A percentile compares a stretch with the other conserved stretches of the same genome.
phyloP scores from a whole-genome alignment of 2,888 invertebrate genomes.

The Drosophila atripex region DNA sequence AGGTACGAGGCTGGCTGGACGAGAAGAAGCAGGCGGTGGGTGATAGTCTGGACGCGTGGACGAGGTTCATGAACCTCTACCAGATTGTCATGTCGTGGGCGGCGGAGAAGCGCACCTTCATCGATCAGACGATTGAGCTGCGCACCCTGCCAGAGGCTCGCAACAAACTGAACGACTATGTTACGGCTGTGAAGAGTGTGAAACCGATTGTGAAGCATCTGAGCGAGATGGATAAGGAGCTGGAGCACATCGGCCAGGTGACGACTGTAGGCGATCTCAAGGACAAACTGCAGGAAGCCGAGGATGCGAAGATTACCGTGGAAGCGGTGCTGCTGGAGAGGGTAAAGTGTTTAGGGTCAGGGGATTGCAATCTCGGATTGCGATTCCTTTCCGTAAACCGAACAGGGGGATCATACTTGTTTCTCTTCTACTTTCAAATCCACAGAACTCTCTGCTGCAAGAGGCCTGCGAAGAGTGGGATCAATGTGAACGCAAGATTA shows the following conservation, averaged over 20 bases:
- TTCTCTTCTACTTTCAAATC: not conserved
- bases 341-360: constrained; percentile 84
- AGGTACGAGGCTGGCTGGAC: constrained; percentile 91
- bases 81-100: constrained; percentile 93
- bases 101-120: constrained; percentile 91
- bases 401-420: not conserved
- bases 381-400: too few relatives aligned
- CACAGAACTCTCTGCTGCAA: constrained; percentile 92
- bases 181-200: constrained; percentile 94
- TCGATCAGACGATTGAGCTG: constrained; percentile 91
- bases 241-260: constrained; percentile 92
- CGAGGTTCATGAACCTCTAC: constrained; percentile 92
- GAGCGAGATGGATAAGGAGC: constrained; percentile 95
- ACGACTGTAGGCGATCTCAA: constrained; percentile 94
- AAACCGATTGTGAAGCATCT: constrained; percentile 94
- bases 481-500: constrained; percentile 96
- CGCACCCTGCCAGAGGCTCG: constrained; percentile 92
- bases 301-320: constrained; percentile 93
- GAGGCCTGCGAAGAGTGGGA: constrained; percentile 98
- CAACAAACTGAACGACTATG: constrained; percentile 94
- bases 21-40: constrained; percentile 93
- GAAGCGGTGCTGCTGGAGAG: constrained; percentile 93
- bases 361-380: not conserved
- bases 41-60: constrained; percentile 94
- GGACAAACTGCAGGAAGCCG: constrained; percentile 92